These are phyloP conservation scores for Tetraneura akinire DNA, from an alignment of 1,140 invertebrate genomes.

Conservation along the genomic window DNA sequence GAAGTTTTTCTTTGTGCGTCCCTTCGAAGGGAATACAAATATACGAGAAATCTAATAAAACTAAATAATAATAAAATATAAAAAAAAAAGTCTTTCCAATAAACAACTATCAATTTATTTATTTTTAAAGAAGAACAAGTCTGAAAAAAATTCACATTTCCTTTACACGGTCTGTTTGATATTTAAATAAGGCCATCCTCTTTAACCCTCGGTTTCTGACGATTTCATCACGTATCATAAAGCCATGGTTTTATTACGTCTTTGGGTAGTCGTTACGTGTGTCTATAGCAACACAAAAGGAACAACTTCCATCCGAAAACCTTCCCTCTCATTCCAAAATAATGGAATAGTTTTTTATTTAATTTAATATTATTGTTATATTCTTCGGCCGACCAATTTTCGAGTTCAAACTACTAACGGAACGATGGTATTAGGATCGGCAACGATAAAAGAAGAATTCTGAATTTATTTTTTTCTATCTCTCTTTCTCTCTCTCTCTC, in stretches of 20 bases:
- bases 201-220: slow-evolving; percentile 17
- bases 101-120: slow-evolving; percentile 2
- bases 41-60: background rate
- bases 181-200: slow-evolving; percentile 38
- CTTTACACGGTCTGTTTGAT: slow-evolving; percentile 30
- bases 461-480: slow-evolving; percentile 21
- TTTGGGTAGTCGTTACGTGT: slow-evolving; percentile 37
- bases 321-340: background rate
- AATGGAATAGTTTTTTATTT: slow-evolving; percentile 18
- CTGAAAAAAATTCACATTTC: slow-evolving; percentile 25
- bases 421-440: slow-evolving; percentile 38
- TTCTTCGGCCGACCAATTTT: slow-evolving; percentile 41
- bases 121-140: background rate
- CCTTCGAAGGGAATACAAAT: no score
- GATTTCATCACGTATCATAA: slow-evolving; percentile 50
- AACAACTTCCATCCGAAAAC: background rate
- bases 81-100: background rate
- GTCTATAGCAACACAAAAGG: slow-evolving; percentile 24
- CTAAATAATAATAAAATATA: slow-evolving; percentile 20
- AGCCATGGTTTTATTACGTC: slow-evolving; percentile 38
- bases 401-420: slow-evolving; percentile 25
- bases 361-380: slow-evolving; percentile 42
- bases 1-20: background rate
- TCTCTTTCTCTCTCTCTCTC: background rate
- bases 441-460: slow-evolving; percentile 29